These are phyloP conservation scores for Himalopsyche tibetana DNA, from an alignment of 2,888 invertebrate genomes.

Conservation along the genomic window DNA sequence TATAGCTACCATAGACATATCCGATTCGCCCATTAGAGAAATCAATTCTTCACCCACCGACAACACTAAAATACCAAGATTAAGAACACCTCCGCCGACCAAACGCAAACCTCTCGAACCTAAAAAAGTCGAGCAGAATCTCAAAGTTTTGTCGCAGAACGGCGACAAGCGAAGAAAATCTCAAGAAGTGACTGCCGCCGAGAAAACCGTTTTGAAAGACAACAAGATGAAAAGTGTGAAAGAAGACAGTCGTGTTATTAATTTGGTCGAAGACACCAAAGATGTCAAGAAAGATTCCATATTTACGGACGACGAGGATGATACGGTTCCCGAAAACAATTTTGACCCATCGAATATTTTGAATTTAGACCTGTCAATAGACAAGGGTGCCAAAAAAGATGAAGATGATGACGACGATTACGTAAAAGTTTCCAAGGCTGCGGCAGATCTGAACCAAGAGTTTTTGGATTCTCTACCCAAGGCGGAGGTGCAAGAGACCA, in stretches of 20 bases:
- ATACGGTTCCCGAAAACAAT: constrained; percentile 53
- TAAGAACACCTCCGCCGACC: constrained; percentile 68
- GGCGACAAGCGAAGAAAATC: constrained; percentile 52
- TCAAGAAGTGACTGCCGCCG: constrained; percentile 45
- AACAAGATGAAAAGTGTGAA: constrained; percentile 2
- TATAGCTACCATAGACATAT: constrained; percentile 73
- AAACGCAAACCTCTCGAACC: constrained; percentile 59
- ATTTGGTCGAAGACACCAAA: constrained; percentile 47
- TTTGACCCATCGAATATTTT: constrained; percentile 65
- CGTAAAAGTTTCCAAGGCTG: constrained; percentile 69
- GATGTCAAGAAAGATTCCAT: constrained; percentile 25
- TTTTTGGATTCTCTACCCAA: constrained; percentile 72
- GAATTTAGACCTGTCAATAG: constrained; percentile 54
- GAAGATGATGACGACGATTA: constrained; percentile 68
- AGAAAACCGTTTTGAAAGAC: constrained; percentile 52
- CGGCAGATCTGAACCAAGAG: constrained; percentile 73
- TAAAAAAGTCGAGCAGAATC: constrained; percentile 50
- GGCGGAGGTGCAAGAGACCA: constrained; percentile 41
- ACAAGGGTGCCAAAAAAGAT: constrained; percentile 69
- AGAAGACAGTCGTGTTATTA: constrained; percentile 46
- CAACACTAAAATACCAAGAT: constrained; percentile 66
- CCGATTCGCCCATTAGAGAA: constrained; percentile 72
- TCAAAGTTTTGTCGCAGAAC: constrained; percentile 39
- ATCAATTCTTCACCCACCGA: constrained; percentile 65
- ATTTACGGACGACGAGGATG: constrained; percentile 52